Evolutionary conservation across 1,140 invertebrate species (phyloP).

Genomic region (Drosophila baimaii): DNA sequence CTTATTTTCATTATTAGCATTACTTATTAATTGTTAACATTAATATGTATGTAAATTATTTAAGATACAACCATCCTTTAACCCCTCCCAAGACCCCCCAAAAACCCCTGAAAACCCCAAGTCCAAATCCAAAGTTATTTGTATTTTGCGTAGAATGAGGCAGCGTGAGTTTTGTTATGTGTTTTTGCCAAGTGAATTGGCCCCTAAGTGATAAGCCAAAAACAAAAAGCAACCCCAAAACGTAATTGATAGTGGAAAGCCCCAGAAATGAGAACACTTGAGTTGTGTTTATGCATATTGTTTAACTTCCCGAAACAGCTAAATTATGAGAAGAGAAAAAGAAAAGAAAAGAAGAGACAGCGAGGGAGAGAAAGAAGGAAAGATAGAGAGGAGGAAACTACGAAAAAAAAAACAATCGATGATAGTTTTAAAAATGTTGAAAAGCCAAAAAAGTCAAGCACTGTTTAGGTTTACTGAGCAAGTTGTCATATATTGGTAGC

Average conservation of each 20-base stretch:
- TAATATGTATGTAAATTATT: constrained; percentile 83
- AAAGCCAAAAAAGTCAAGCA: constrained; percentile 81
- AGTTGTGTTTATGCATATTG: constrained; percentile 59
- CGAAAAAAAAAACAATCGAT: constrained; percentile 43
- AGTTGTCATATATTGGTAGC: constrained; percentile 80
- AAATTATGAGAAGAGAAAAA: constrained; percentile 22
- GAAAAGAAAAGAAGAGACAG: constrained; percentile 9
- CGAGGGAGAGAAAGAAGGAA: constrained; percentile 2
- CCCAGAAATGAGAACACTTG: constrained; percentile 54
- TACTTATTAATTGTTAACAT: constrained; percentile 81
- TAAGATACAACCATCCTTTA: constrained; percentile 46
- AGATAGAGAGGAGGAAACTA: constrained; percentile 28
- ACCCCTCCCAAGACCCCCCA: neutral
- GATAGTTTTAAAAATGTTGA: constrained; percentile 73
- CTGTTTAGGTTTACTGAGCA: constrained; percentile 77
- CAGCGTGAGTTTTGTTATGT: constrained; percentile 71
- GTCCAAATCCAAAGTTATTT: constrained; percentile 68
- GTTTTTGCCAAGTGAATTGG: constrained; percentile 66
- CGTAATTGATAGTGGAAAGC: constrained; percentile 39
- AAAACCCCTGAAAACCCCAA: constrained; percentile 7
- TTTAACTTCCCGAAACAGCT: constrained; percentile 62
- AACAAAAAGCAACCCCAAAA: constrained; percentile 51
- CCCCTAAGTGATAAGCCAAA: constrained; percentile 72
- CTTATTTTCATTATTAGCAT: constrained; percentile 84
- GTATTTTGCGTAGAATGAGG: constrained; percentile 69